These are phyloP conservation scores for Biston stratarius DNA, from an alignment of 2,888 invertebrate genomes.

Conservation along the genomic window DNA sequence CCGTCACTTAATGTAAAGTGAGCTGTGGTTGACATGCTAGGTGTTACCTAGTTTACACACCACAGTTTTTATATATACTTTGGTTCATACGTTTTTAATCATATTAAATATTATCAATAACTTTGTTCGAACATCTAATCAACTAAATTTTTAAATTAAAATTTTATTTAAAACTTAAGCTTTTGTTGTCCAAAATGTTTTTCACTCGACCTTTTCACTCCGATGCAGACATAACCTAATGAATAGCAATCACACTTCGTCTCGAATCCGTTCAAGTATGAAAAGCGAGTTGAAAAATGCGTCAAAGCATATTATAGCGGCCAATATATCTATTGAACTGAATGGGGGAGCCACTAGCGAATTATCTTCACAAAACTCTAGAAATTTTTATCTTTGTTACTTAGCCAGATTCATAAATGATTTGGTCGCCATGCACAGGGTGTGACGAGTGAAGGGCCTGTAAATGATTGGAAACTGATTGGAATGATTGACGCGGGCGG, in stretches of 20 bases:
- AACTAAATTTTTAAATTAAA: no score
- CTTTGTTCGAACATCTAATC: no score
- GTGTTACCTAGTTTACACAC: no score
- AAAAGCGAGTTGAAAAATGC: constrained; percentile 46
- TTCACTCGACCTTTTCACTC: neutral
- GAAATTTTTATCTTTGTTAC: neutral
- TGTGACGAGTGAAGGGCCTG: constrained; percentile 48
- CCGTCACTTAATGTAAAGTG: no score
- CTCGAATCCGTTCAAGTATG: constrained; percentile 44
- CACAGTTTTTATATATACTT: no score
- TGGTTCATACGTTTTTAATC: no score
- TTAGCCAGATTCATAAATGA: neutral
- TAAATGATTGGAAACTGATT: constrained; percentile 75
- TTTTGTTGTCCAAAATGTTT: neutral
- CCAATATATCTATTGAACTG: neutral
- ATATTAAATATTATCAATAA: no score
- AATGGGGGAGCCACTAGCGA: neutral
- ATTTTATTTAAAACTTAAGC: no score
- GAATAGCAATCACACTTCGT: constrained; percentile 49
- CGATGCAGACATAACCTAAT: constrained; percentile 43
- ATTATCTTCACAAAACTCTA: neutral
- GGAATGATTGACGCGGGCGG: constrained; percentile 64
- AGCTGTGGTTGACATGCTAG: no score
- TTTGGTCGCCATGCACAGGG: constrained; percentile 8
- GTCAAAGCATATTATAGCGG: constrained; percentile 49